Evolutionary conservation across 2,113 vertebrate species (phyloP).

Genomic region (Otus sunia): DNA sequence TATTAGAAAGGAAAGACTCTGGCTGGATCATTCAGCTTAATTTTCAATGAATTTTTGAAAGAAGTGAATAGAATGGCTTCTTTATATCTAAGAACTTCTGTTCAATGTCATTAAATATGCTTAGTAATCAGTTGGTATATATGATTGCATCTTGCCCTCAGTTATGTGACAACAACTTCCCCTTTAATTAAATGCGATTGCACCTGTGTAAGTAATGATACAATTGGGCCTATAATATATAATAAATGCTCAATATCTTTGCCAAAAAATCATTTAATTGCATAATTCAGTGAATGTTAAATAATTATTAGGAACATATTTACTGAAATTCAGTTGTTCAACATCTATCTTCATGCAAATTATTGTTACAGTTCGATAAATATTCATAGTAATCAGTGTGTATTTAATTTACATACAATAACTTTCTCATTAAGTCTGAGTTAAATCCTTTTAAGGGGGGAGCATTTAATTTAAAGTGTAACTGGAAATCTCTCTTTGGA

Average conservation of each 20-base stretch:
- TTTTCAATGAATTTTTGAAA: background rate
- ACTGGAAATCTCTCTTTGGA: constrained; percentile 59
- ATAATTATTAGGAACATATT: constrained; percentile 75
- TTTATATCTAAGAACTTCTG: background rate
- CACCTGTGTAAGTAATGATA: constrained; percentile 52
- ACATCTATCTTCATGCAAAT: constrained; percentile 79
- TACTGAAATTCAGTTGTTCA: constrained; percentile 71
- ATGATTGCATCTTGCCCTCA: constrained; percentile 47
- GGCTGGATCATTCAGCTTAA: background rate
- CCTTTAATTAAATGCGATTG: constrained; percentile 47
- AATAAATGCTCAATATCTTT: constrained; percentile 63
- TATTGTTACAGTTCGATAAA: constrained; percentile 71
- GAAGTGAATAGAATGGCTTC: background rate
- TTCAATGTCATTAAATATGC: constrained; percentile 36
- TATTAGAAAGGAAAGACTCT: background rate
- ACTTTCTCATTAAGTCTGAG: constrained; percentile 75
- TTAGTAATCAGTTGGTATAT: constrained; percentile 14
- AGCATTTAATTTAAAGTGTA: constrained; percentile 65
- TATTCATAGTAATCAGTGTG: constrained; percentile 75
- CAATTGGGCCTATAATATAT: constrained; percentile 4
- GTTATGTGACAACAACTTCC: constrained; percentile 52
- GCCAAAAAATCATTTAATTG: constrained; percentile 58
- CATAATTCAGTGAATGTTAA: constrained; percentile 66
- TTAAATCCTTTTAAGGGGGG: constrained; percentile 70
- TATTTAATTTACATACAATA: constrained; percentile 83